These are phyloP conservation scores for Ictidomys tridecemlineatus DNA, from an alignment of 2,113 vertebrate genomes.

Conservation along the genomic window DNA sequence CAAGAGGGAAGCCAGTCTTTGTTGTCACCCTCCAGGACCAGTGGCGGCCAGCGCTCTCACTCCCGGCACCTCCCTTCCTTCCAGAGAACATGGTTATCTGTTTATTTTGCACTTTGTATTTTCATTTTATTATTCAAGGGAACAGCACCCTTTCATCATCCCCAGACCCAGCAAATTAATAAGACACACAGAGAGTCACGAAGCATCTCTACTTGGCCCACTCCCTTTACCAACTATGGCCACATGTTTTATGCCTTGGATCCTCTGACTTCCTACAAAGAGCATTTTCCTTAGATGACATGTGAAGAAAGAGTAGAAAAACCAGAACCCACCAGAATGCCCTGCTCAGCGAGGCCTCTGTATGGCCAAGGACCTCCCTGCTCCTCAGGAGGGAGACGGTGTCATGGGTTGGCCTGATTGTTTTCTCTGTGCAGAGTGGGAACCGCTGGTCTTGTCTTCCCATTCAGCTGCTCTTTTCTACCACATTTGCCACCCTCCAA, in stretches of 20 bases:
- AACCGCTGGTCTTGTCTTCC: not conserved
- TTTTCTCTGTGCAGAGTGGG: not conserved
- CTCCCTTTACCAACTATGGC: not conserved
- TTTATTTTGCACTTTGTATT: not conserved
- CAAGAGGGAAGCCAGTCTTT: rapidly evolving
- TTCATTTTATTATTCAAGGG: not conserved
- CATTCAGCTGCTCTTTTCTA: not conserved
- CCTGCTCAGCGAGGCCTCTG: too few species aligned
- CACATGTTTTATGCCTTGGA: not conserved
- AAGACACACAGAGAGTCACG: not conserved
- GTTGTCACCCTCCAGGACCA: rapidly evolving
- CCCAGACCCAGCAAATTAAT: not conserved
- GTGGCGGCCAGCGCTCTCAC: rapidly evolving
- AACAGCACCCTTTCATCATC: not conserved
- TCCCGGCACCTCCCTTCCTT: not conserved
- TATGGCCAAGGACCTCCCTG: too few species aligned
- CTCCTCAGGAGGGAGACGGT: too few species aligned
- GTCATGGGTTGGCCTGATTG: rapidly evolving
- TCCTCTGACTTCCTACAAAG: not conserved
- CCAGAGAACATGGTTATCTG: not conserved
- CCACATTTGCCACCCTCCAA: not conserved
- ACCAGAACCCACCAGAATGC: not conserved
- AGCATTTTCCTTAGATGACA: not conserved
- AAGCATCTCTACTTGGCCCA: not conserved
- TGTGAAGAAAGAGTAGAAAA: not conserved